Evolutionary conservation across 2,113 vertebrate genomes (phyloP).

Genomic region (Mustela lutreola): DNA sequence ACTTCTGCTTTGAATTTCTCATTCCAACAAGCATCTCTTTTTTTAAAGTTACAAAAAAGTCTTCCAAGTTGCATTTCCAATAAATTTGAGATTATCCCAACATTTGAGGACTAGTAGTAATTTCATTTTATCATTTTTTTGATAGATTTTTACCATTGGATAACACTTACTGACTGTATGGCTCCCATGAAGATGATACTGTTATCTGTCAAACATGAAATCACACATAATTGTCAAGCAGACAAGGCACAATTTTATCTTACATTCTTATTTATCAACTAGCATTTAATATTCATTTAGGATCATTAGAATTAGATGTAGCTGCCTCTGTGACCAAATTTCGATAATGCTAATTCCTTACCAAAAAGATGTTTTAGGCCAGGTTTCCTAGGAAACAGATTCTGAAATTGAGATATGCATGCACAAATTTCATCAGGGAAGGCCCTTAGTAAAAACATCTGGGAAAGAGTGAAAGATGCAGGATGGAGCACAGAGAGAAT

Average conservation of each 20-base stretch:
- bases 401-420: not conserved
- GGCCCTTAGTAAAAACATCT: not conserved
- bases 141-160: not conserved
- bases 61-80: conserved; percentile 33
- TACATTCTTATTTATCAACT: not conserved
- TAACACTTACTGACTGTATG: not conserved
- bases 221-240: not conserved
- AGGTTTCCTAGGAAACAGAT: not conserved
- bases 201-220: conserved; percentile 62
- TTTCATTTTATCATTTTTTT: conserved; percentile 67
- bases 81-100: conserved; percentile 67
- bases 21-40: not conserved
- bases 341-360: not conserved
- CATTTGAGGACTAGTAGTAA: conserved; percentile 69
- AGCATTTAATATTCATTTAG: conserved; percentile 20
- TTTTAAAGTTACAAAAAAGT: conserved; percentile 56
- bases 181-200: conserved; percentile 71
- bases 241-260: conserved; percentile 41
- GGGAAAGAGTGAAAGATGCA: not conserved
- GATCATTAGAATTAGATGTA: not conserved
- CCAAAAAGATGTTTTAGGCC: not conserved
- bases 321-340: not conserved
- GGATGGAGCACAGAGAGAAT: not conserved
- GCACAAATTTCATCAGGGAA: not conserved
- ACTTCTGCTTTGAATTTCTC: not conserved